These are phyloP conservation scores for Falco berigora DNA, from an alignment of 2,797 vertebrate genomes.

Conservation along the genomic window DNA sequence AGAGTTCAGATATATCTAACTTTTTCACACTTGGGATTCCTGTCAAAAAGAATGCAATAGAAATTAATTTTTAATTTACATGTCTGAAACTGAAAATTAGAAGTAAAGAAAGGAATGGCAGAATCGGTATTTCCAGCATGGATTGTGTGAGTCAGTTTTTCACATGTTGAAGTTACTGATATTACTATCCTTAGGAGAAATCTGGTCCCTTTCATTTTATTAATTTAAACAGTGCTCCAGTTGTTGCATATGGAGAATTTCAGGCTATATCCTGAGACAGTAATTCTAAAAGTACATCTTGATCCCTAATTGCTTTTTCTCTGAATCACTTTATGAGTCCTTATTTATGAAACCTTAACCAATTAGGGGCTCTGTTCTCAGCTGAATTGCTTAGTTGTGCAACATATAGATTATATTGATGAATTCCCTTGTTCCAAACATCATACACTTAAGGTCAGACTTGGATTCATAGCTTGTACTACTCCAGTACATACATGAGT, in stretches of 20 bases:
- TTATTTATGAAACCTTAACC: background rate
- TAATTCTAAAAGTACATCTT: background rate
- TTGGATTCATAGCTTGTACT: background rate
- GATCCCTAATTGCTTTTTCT: background rate
- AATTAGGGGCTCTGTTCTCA: background rate
- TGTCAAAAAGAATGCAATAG: background rate
- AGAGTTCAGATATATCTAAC: background rate
- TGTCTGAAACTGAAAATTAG: background rate
- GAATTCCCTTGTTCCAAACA: background rate
- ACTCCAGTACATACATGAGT: background rate
- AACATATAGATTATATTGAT: background rate
- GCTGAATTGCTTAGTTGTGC: background rate
- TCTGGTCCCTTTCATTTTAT: background rate
- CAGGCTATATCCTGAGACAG: background rate
- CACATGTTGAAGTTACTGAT: background rate
- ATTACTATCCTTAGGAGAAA: background rate
- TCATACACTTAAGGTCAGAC: background rate
- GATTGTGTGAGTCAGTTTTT: background rate
- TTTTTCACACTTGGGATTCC: background rate
- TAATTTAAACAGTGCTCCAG: background rate
- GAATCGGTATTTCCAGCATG: background rate
- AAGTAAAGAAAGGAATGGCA: background rate
- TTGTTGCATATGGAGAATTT: background rate
- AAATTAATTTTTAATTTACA: background rate
- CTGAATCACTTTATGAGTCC: background rate